These are phyloP conservation scores for Rhyzopertha dominica DNA, from an alignment of 1,140 invertebrate species.

Conservation along the genomic window DNA sequence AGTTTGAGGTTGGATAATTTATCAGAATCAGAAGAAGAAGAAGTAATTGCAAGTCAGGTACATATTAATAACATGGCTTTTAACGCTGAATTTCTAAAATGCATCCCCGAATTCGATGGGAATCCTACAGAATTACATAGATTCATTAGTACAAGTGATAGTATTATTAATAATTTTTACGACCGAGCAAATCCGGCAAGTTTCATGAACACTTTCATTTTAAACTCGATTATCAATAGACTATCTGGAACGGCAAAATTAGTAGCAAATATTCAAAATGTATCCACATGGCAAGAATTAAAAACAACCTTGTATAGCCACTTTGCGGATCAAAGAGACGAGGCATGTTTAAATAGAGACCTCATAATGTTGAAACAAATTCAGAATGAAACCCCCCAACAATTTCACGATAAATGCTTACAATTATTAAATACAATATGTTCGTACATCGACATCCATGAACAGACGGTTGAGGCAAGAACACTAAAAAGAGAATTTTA, in stretches of 20 bases:
- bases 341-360: constrained; percentile 17
- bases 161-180: constrained; percentile 14
- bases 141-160: constrained; percentile 12
- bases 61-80: constrained; percentile 8
- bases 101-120: constrained; percentile 17
- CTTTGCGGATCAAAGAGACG: constrained; percentile 16
- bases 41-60: not conserved
- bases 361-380: constrained; percentile 15
- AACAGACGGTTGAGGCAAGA: not conserved
- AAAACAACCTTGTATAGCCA: constrained; percentile 11
- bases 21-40: too few species aligned
- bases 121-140: constrained; percentile 17
- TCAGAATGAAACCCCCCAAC: constrained; percentile 5
- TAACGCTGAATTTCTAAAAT: constrained; percentile 18
- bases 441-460: constrained; percentile 12
- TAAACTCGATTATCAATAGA: constrained; percentile 18
- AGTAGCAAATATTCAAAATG: constrained; percentile 19
- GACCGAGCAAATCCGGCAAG: constrained; percentile 8
- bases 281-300: constrained; percentile 10
- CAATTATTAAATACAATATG: constrained; percentile 18
- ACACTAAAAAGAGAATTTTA: constrained; percentile 12
- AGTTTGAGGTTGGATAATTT: too few species aligned
- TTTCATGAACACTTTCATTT: constrained; percentile 18
- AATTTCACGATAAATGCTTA: constrained; percentile 13
- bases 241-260: constrained; percentile 15